phyloP scores from a whole-genome alignment of 2,113 vertebrate species.

The Peucedramus taeniatus region DNA sequence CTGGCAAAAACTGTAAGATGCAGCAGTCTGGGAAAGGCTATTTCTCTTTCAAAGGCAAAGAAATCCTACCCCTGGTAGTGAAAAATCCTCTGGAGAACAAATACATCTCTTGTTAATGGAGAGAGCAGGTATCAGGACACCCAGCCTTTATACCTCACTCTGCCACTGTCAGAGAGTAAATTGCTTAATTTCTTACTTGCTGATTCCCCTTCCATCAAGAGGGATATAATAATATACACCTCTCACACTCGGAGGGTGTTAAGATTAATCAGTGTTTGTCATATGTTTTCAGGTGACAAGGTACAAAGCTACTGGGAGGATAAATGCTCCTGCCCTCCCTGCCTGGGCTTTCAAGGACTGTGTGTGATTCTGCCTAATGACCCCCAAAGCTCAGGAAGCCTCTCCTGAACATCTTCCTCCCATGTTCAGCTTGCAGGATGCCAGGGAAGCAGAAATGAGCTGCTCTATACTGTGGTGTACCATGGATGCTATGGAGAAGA shows the following conservation, averaged over 20 bases:
- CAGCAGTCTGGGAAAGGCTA: background rate
- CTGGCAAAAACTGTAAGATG: background rate
- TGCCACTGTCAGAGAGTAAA: background rate
- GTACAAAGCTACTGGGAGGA: background rate
- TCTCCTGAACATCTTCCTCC: background rate
- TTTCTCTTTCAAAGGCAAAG: background rate
- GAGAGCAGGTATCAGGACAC: background rate
- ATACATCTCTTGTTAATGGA: background rate
- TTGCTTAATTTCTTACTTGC: background rate
- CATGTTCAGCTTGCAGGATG: background rate
- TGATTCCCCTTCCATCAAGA: background rate
- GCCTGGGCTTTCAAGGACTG: background rate
- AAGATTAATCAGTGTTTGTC: conserved; percentile 7
- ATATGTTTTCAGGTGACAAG: background rate
- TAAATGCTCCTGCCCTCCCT: background rate
- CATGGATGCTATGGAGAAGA: background rate
- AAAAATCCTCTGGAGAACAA: background rate
- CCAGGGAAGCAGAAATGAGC: background rate
- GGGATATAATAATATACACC: background rate
- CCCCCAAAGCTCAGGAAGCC: background rate
- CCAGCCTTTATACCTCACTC: background rate
- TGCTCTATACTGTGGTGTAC: background rate
- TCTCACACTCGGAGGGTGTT: background rate
- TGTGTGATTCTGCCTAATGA: background rate
- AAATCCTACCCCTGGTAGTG: background rate